Evolutionary conservation across 2,113 vertebrate species (phyloP).

Genomic region (Syngnathoides biaculeatus): DNA sequence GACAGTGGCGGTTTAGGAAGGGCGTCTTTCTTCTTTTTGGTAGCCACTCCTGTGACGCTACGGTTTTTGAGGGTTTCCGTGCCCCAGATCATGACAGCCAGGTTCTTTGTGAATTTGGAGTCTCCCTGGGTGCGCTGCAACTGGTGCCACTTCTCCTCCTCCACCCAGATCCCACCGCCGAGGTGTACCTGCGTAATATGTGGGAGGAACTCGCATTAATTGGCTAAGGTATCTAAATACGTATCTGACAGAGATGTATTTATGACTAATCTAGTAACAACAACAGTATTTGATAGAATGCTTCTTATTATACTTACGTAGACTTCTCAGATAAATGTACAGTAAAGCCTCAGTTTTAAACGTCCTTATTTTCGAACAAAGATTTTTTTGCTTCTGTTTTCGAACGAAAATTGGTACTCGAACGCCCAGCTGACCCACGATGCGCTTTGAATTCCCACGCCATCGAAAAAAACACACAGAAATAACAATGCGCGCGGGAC

Average conservation of each 20-base stretch:
- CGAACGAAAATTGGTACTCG: no score
- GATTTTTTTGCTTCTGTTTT: no score
- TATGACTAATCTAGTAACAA: neutral
- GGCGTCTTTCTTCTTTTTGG: constrained; percentile 99
- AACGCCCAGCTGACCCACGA: no score
- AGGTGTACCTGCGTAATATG: constrained; percentile 85
- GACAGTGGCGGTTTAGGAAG: constrained; percentile 96
- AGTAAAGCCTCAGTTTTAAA: no score
- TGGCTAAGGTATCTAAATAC: neutral
- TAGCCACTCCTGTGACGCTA: constrained; percentile 96
- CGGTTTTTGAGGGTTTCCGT: constrained; percentile 98
- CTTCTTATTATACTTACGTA: no score
- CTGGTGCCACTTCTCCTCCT: constrained; percentile 99
- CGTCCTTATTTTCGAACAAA: no score
- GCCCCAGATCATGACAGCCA: constrained; percentile 99
- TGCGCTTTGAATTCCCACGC: no score
- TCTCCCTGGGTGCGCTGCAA: constrained; percentile 97
- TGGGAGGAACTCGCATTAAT: neutral
- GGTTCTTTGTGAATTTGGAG: constrained; percentile 99
- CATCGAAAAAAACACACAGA: no score
- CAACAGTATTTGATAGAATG: neutral
- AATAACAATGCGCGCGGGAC: no score
- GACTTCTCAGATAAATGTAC: no score
- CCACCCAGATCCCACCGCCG: constrained; percentile 97
- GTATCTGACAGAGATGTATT: neutral